These are phyloP conservation scores for Bombylius major DNA, from an alignment of 2,888 invertebrate genomes.

Conservation along the genomic window DNA sequence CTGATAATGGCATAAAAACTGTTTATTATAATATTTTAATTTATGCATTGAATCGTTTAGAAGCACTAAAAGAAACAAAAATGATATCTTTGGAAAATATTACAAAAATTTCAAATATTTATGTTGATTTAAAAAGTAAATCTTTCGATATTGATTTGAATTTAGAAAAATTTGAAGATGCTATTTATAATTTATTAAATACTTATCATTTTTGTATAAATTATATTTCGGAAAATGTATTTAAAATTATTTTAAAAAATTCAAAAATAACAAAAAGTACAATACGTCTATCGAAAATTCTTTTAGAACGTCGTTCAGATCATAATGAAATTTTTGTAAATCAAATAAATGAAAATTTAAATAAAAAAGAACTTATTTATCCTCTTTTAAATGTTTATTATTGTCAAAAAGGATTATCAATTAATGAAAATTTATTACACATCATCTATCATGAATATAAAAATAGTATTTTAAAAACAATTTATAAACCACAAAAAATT, in stretches of 20 bases:
- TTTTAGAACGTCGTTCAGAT: constrained; percentile 38
- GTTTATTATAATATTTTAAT: constrained; percentile 41
- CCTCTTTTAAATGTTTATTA: constrained; percentile 44
- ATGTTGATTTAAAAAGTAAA: constrained; percentile 35
- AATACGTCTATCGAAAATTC: constrained; percentile 42
- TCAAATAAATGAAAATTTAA: constrained; percentile 17
- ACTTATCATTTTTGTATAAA: constrained; percentile 47
- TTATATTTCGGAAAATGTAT: constrained; percentile 40
- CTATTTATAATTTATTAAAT: constrained; percentile 44
- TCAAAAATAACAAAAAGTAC: constrained; percentile 44
- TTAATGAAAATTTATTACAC: constrained; percentile 38
- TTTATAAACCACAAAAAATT: constrained; percentile 58
- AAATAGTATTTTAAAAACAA: constrained; percentile 46
- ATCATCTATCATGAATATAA: constrained; percentile 48
- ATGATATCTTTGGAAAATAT: constrained; percentile 28
- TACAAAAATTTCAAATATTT: constrained; percentile 35
- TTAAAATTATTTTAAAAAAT: constrained; percentile 40
- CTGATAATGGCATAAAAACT: constrained; percentile 25
- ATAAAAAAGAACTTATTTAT: constrained; percentile 51
- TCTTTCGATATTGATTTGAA: constrained; percentile 36
- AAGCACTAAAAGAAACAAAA: constrained; percentile 25
- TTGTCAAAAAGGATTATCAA: constrained; percentile 29
- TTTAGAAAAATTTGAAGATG: constrained; percentile 42
- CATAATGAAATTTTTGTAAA: constrained; percentile 3
- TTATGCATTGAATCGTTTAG: constrained; percentile 39